Conservation (phyloP, 2,797 vertebrate genomes). For the Arrhamphus sclerolepis region DNA sequence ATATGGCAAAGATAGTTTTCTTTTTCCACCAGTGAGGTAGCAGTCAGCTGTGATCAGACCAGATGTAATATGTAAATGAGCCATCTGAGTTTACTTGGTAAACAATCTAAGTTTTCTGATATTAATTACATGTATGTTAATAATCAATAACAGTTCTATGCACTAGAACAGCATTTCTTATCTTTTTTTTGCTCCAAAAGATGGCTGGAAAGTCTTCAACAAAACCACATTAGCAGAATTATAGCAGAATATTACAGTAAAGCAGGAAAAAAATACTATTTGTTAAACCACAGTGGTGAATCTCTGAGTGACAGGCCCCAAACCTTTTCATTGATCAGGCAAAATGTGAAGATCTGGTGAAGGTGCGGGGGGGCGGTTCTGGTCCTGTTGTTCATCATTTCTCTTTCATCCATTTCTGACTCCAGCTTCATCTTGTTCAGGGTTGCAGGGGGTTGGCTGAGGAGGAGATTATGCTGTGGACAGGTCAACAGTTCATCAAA, state of each 20-base stretch:
- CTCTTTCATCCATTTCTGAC: too few relatives aligned
- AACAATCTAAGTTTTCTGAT: slow-evolving; percentile 2
- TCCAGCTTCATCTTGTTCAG: too few relatives aligned
- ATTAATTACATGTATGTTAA: slow-evolving; percentile 1
- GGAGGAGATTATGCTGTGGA: background rate
- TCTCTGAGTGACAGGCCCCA: slow-evolving; percentile 13
- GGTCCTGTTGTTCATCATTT: slow-evolving; percentile 18
- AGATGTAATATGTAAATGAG: slow-evolving; percentile 15
- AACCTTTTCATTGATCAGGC: slow-evolving; percentile 26
- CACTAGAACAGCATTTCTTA: too few relatives aligned
- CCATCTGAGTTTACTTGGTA: background rate
- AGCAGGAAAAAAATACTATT: background rate
- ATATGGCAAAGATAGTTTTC: slow-evolving; percentile 22
- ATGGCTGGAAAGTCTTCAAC: background rate
- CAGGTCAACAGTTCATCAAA: background rate
- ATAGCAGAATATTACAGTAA: too few relatives aligned
- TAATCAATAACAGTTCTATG: background rate
- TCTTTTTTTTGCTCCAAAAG: background rate
- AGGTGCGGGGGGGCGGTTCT: slow-evolving; percentile 17
- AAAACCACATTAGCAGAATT: background rate
- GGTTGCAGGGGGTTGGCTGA: too few relatives aligned
- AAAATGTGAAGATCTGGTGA: slow-evolving; percentile 27
- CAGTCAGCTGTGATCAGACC: slow-evolving; percentile 19
- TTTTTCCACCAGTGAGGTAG: slow-evolving; percentile 17
- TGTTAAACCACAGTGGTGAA: slow-evolving; percentile 11